Conservation (phyloP, 2,797 vertebrate genomes). For the Tragelaphus eurycerus region DNA sequence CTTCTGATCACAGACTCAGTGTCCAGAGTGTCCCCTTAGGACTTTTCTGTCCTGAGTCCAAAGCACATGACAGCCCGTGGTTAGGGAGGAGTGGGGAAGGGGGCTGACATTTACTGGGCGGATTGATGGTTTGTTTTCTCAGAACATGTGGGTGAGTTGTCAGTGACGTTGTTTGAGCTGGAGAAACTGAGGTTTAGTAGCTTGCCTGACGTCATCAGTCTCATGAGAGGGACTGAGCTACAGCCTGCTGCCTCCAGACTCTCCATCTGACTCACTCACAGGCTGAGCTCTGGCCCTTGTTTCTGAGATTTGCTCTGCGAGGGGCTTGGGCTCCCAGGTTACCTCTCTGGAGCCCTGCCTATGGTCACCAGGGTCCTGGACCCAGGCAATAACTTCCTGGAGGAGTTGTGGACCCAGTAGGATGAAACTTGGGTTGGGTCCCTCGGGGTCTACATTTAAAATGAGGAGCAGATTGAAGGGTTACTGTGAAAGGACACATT, state of each 20-base stretch:
- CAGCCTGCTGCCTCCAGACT: background rate
- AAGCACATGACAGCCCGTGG: background rate
- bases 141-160: background rate
- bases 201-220: fast-evolving
- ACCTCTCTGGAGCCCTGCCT: background rate
- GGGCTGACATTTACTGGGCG: background rate
- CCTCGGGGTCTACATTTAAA: background rate
- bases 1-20: background rate
- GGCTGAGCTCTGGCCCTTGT: background rate
- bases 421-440: background rate
- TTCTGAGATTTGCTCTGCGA: background rate
- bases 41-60: background rate
- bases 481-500: background rate
- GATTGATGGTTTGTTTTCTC: background rate
- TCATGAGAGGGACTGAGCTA: background rate
- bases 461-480: background rate
- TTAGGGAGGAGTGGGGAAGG: background rate
- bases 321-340: background rate
- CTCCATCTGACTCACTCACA: background rate
- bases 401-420: background rate
- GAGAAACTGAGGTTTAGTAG: background rate
- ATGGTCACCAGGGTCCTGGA: background rate
- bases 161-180: background rate
- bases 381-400: background rate
- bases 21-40: background rate